Conservation (phyloP, 2,888 invertebrate genomes). For the Lepeophtheirus nordmannii region DNA sequence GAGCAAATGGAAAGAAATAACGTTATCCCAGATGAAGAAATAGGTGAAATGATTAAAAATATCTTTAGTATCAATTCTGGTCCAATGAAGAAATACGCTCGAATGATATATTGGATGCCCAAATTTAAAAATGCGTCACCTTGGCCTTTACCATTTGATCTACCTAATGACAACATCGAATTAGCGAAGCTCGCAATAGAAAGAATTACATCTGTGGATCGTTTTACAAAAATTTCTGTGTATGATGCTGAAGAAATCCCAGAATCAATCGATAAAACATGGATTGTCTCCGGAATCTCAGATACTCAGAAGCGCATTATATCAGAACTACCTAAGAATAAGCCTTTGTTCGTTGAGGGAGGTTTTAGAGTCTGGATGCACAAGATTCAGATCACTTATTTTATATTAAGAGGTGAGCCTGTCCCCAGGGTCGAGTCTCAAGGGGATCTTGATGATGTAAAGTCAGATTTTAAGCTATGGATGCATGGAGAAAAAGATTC, state of each 20-base stretch:
- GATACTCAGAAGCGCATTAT: not conserved
- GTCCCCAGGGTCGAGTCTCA: conserved; percentile 34
- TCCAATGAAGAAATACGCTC: conserved; percentile 34
- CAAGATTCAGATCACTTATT: conserved; percentile 58
- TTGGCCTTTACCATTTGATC: conserved; percentile 58
- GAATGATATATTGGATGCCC: conserved; percentile 53
- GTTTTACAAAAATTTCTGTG: conserved; percentile 47
- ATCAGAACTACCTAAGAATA: conserved; percentile 42
- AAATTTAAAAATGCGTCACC: conserved; percentile 82
- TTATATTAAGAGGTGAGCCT: conserved; percentile 58
- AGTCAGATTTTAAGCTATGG: conserved; percentile 10
- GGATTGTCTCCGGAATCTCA: conserved; percentile 79
- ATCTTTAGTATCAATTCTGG: not conserved
- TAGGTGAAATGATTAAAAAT: not conserved
- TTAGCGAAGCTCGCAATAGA: conserved; percentile 65
- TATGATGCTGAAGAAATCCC: conserved; percentile 55
- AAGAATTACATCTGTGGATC: conserved; percentile 67
- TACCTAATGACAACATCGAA: conserved; percentile 60
- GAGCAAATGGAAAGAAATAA: conserved; percentile 76
- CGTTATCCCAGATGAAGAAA: conserved; percentile 5
- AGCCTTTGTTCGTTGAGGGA: conserved; percentile 66
- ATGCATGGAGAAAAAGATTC: conserved; percentile 29
- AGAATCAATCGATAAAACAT: conserved; percentile 44
- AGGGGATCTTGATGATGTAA: conserved; percentile 45
- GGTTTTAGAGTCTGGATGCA: conserved; percentile 63